Evolutionary conservation across 1,140 invertebrate genomes (phyloP), one percentile per base, ranked within the genome.

Genomic region (Apocrypta bakeri): DNA sequence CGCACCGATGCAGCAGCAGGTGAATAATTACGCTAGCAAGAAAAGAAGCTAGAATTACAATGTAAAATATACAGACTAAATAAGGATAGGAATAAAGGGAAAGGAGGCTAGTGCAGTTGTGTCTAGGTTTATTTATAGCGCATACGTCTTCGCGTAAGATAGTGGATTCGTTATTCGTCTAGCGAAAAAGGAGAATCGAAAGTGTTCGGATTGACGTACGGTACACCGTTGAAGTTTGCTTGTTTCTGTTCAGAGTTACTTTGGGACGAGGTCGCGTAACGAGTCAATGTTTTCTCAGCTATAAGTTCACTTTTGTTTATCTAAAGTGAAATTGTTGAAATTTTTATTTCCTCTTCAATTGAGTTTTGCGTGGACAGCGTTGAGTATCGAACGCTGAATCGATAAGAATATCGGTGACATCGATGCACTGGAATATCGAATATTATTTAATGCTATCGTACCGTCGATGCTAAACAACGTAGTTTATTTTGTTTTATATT

Each of bases 61-160:
- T 79, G 42, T 61, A 80, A 79, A 73, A 80, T 80, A 24, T 48
- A 29, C n/a, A 21, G 56, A 64, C 48, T 72, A 72, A 72, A 79
- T 79, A 79, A 72, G 68, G 48, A 21, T 33, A 27, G 69, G 56
- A 40, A 80, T 40, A 80, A 80, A 80, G 69, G 78, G 69, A 80
- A 73, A 80, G 68, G 78, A 80, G 78, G 68, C 42, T 77, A 40
- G 42, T 33, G 66, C 29, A 6, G 66, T 27, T 71, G 12, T 17
- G 29, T 25, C 21, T 56, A n/a, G 48, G 2, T 17, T 56, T 56
- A 56, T 56, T n/a, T 56, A 56, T 56, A 48, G 17, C 2, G 33
- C 9, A 9, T 37, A 37, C 9, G 33, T 37, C 2, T 78, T 69
- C 33, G 7, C 37, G 0, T n/a, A n/a, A n/a, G n/a, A n/a, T n/a